Conservation (phyloP, 2,888 invertebrate species). For the Amphipyra tragopoginis region DNA sequence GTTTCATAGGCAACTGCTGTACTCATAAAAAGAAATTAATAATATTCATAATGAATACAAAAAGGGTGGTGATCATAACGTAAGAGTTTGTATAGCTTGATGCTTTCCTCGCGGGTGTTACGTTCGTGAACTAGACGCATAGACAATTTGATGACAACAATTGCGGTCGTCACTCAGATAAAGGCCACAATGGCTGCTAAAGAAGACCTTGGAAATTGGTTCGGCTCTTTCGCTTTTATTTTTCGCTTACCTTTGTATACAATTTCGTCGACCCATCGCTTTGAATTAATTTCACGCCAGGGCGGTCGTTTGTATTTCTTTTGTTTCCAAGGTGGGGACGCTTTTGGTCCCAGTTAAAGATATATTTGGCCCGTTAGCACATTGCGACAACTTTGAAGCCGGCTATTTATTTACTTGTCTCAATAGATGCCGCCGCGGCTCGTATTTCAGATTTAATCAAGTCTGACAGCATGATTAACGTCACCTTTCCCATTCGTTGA, state of each 20-base stretch:
- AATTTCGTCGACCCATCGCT: slow-evolving; percentile 83
- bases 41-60: slow-evolving; percentile 38
- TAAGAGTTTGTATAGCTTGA: slow-evolving; percentile 27
- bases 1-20: slow-evolving; percentile 6
- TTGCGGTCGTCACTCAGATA: slow-evolving; percentile 68
- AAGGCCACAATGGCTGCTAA: slow-evolving; percentile 71
- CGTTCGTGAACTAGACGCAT: slow-evolving; percentile 61
- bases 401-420: slow-evolving; percentile 85
- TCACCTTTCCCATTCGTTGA: slow-evolving; percentile 76
- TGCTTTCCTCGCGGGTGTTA: slow-evolving; percentile 15
- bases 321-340: slow-evolving; percentile 80
- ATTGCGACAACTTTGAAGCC: slow-evolving; percentile 82
- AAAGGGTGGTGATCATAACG: slow-evolving; percentile 22
- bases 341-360: slow-evolving; percentile 78
- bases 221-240: slow-evolving; percentile 81
- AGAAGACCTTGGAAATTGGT: slow-evolving; percentile 80
- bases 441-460: slow-evolving; percentile 87
- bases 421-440: slow-evolving; percentile 80
- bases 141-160: slow-evolving; percentile 75
- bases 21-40: slow-evolving; percentile 24
- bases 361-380: slow-evolving; percentile 85
- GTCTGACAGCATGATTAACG: slow-evolving; percentile 84
- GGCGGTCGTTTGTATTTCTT: slow-evolving; percentile 84
- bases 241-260: slow-evolving; percentile 84
- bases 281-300: slow-evolving; percentile 85